phyloP scores from a whole-genome alignment of 2,797 vertebrate species.

The Rhodeus uyekii region DNA sequence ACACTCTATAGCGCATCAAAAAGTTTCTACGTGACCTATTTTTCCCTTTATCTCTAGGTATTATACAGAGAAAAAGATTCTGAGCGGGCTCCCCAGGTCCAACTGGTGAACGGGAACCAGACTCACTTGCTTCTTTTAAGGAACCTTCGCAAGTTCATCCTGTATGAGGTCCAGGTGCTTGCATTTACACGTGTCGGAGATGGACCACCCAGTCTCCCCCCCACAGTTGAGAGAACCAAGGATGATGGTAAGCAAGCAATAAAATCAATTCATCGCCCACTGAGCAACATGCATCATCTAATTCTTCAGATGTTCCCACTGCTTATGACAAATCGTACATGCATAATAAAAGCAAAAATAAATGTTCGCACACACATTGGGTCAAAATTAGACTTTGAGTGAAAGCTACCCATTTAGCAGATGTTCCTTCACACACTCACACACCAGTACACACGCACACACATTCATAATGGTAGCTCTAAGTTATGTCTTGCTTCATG shows the following conservation, averaged over 20 bases:
- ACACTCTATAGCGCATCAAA: background rate
- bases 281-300: background rate
- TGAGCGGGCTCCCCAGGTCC: conserved; percentile 73
- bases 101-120: conserved; percentile 80
- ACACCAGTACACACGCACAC: conserved; percentile 34
- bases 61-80: conserved; percentile 79
- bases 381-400: conserved; percentile 35
- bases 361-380: background rate
- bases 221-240: conserved; percentile 80
- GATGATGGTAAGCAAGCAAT: conserved; percentile 81
- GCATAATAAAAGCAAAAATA: conserved; percentile 15
- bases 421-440: conserved; percentile 32
- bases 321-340: background rate
- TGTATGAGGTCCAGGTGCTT: conserved; percentile 85
- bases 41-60: conserved; percentile 70
- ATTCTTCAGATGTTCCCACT: conserved; percentile 11
- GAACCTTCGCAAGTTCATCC: conserved; percentile 78
- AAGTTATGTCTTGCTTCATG: conserved; percentile 45
- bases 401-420: conserved; percentile 43
- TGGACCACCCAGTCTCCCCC: conserved; percentile 78
- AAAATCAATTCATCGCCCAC: background rate
- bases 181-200: conserved; percentile 87
- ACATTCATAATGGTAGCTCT: conserved; percentile 10
- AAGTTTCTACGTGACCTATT: conserved; percentile 4
- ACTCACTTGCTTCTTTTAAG: conserved; percentile 77